Conservation (phyloP, 2,888 invertebrate genomes). For the Pediacus dermestoides region DNA sequence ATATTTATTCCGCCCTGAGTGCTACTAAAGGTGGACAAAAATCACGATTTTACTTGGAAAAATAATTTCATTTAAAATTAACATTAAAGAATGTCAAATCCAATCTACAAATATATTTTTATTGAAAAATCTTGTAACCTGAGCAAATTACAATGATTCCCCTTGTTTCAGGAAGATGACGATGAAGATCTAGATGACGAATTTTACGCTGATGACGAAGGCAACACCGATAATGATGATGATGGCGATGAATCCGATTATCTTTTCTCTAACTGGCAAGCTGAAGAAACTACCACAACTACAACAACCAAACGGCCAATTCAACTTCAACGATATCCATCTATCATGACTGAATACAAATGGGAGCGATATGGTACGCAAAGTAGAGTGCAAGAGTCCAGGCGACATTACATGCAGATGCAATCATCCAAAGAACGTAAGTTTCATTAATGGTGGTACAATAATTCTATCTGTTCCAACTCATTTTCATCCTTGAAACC, state of each 20-base stretch:
- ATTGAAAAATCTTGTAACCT: too few relatives aligned
- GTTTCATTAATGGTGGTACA: slow-evolving; percentile 17
- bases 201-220: slow-evolving; percentile 42
- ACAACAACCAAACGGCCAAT: slow-evolving; percentile 19
- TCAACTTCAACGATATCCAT: background rate
- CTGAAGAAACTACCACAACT: slow-evolving; percentile 34
- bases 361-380: slow-evolving; percentile 46
- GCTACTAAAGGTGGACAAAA: too few relatives aligned
- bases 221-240: slow-evolving; percentile 31
- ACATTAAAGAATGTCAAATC: too few relatives aligned
- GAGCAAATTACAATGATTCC: too few relatives aligned
- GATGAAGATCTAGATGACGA: slow-evolving; percentile 43
- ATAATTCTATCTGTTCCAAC: too few relatives aligned
- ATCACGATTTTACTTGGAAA: too few relatives aligned
- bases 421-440: slow-evolving; percentile 34
- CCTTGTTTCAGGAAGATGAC: slow-evolving; percentile 38
- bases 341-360: slow-evolving; percentile 43
- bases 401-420: slow-evolving; percentile 35
- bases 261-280: slow-evolving; percentile 28
- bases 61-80: too few relatives aligned
- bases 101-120: too few relatives aligned
- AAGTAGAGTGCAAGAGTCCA: slow-evolving; percentile 40
- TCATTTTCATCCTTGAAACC: slow-evolving; percentile 11
- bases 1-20: too few relatives aligned
- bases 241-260: slow-evolving; percentile 8